phyloP scores from a whole-genome alignment of 2,113 vertebrate genomes.

The Sapayoa aenigma region DNA sequence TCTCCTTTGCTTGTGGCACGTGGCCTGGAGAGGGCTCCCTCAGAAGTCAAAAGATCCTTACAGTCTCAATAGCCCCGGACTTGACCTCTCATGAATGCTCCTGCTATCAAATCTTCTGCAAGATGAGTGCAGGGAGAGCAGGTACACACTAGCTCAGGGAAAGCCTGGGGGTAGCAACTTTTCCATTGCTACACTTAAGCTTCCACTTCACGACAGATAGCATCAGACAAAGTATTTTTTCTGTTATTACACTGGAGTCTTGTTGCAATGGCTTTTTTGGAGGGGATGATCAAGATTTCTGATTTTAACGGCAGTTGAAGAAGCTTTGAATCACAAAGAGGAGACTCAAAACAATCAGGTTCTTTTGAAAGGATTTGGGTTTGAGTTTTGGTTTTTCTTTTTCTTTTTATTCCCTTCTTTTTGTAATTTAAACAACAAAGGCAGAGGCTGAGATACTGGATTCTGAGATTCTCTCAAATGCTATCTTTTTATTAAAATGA shows the following conservation, averaged over 20 bases:
- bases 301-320: slow-evolving; percentile 1
- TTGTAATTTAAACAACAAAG: slow-evolving; percentile 36
- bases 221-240: neutral
- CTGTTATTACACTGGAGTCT: neutral
- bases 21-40: neutral
- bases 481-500: neutral
- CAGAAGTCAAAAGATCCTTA: neutral
- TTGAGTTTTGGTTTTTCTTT: neutral
- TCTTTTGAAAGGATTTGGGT: neutral
- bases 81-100: neutral
- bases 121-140: neutral
- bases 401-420: neutral
- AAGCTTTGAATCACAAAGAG: neutral
- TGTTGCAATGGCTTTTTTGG: neutral
- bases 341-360: neutral
- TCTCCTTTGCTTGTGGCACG: neutral
- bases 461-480: slow-evolving; percentile 15
- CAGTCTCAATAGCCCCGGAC: neutral
- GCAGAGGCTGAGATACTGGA: neutral
- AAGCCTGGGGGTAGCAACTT: neutral
- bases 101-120: neutral
- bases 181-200: neutral
- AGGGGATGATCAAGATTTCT: neutral
- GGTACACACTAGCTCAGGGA: neutral
- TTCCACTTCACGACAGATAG: neutral